Conservation (phyloP, 2,888 invertebrate genomes). For the Slavum lentiscoides region DNA sequence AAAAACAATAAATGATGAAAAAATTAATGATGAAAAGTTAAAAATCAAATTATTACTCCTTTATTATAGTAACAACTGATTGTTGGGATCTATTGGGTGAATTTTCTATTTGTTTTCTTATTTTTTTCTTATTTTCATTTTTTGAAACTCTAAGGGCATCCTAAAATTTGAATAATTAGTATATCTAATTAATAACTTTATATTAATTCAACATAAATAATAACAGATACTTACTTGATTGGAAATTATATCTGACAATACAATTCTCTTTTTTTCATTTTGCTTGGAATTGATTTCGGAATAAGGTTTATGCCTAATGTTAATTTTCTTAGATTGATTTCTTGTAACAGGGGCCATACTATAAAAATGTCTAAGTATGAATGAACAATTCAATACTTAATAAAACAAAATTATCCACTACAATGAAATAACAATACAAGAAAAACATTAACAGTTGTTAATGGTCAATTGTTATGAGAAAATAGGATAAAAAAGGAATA, state of each 20-base stretch:
- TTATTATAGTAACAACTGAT: background rate
- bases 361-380: background rate
- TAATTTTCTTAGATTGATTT: conserved; percentile 1
- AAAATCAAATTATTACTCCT: conserved; percentile 1
- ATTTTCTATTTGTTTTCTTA: background rate
- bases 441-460: too few species aligned
- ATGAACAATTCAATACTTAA: background rate
- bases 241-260: background rate
- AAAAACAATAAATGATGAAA: background rate
- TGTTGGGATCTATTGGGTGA: background rate
- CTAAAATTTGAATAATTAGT: too few species aligned
- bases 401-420: too few species aligned
- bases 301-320: background rate
- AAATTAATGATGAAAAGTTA: background rate
- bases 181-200: too few species aligned
- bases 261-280: conserved; percentile 17
- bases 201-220: too few species aligned
- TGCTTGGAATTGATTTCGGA: background rate
- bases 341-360: conserved; percentile 35
- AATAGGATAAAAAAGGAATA: too few species aligned
- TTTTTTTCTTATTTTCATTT: background rate
- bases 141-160: background rate
- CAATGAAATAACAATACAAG: too few species aligned
- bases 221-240: conserved; percentile 26
- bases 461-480: too few species aligned